Evolutionary conservation across 2,113 vertebrate species (phyloP).

Genomic region (Todiramphus chloris): DNA sequence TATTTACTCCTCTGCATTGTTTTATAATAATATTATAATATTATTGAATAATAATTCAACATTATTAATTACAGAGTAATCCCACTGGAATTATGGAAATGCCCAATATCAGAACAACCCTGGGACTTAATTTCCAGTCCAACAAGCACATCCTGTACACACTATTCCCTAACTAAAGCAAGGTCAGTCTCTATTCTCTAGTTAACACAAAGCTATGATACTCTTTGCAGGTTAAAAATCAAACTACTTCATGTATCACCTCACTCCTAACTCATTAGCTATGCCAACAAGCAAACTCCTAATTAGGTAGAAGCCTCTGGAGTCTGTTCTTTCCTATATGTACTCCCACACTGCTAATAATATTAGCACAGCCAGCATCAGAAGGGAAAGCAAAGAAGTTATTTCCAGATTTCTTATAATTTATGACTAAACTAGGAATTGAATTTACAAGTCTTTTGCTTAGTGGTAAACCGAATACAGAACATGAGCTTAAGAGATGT

Average conservation of each 20-base stretch:
- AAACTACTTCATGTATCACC: not conserved
- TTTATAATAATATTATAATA: not conserved
- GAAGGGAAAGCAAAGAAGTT: not conserved
- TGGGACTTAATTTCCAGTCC: not conserved
- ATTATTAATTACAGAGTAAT: slow-evolving; percentile 9
- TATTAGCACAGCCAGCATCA: not conserved
- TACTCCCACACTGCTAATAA: not conserved
- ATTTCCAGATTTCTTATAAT: not conserved
- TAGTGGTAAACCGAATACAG: not conserved
- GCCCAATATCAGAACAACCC: not conserved
- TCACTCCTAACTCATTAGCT: slow-evolving; percentile 13
- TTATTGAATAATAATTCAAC: not conserved
- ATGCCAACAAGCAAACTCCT: not conserved
- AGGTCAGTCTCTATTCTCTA: not conserved
- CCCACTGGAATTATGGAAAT: not conserved
- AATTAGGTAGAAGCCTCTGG: not conserved
- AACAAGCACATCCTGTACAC: not conserved
- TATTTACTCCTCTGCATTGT: not conserved
- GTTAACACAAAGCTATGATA: not conserved
- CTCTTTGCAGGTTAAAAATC: not conserved
- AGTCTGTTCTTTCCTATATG: not conserved
- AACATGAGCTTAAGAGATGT: not conserved
- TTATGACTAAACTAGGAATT: not conserved
- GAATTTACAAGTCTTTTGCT: not conserved
- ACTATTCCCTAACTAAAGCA: not conserved